These are phyloP conservation scores for Halictus ligatus DNA, from an alignment of 2,888 invertebrate species.

Conservation along the genomic window DNA sequence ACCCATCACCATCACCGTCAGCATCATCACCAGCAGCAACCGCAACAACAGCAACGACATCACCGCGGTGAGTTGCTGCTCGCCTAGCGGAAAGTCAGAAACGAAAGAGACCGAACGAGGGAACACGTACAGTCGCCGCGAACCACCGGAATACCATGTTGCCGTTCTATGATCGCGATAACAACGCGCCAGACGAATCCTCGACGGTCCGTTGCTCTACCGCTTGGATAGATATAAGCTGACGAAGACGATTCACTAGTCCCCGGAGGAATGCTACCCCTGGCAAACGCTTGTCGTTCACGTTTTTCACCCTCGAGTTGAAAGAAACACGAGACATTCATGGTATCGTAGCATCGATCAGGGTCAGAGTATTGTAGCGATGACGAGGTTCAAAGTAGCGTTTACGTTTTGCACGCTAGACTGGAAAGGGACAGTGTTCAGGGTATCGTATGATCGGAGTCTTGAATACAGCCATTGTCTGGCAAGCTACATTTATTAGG, in stretches of 20 bases:
- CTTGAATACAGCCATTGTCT: no score
- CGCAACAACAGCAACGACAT: conserved; percentile 85
- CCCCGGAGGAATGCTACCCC: not conserved
- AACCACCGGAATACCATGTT: conserved; percentile 33
- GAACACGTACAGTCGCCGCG: conserved; percentile 52
- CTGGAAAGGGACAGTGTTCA: not conserved
- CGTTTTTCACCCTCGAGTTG: not conserved
- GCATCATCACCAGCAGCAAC: conserved; percentile 84
- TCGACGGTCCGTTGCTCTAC: conserved; percentile 16
- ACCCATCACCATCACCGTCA: conserved; percentile 73
- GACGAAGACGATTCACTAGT: conserved; percentile 65
- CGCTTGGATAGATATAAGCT: conserved; percentile 47
- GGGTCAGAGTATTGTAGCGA: not conserved
- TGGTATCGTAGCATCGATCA: not conserved
- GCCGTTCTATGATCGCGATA: conserved; percentile 22
- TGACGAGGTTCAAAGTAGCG: not conserved
- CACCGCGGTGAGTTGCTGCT: conserved; percentile 84
- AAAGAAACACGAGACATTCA: not conserved
- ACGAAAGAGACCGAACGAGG: conserved; percentile 40
- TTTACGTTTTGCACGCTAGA: no score
- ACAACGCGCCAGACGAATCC: conserved; percentile 35
- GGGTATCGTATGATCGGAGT: no score
- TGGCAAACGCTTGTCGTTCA: not conserved
- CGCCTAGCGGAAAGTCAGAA: conserved; percentile 85
- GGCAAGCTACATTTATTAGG: no score